phyloP scores from a whole-genome alignment of 1,140 invertebrate species.

The Notospermus geniculatus region DNA sequence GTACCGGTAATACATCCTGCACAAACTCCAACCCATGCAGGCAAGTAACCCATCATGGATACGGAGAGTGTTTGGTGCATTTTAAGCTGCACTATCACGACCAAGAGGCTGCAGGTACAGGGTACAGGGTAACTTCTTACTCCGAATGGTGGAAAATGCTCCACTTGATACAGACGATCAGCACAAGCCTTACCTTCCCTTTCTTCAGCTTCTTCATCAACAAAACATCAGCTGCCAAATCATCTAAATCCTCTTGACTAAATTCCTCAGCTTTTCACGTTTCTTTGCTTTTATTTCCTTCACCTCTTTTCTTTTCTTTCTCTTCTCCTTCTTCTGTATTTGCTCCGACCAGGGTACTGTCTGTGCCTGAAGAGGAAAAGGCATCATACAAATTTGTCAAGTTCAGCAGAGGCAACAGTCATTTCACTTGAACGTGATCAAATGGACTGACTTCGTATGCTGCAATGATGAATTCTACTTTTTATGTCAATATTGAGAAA shows the following conservation, averaged over 20 bases:
- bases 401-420: too few relatives aligned
- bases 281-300: constrained; percentile 52
- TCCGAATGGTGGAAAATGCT: neutral
- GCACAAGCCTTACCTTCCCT: constrained; percentile 64
- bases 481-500: neutral
- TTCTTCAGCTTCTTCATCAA: constrained; percentile 87
- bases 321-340: constrained; percentile 72
- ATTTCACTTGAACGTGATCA: too few relatives aligned
- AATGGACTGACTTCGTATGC: too few relatives aligned
- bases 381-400: neutral
- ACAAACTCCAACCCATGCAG: too few relatives aligned
- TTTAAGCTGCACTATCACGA: too few relatives aligned
- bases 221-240: constrained; percentile 77
- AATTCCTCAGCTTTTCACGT: constrained; percentile 25
- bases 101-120: too few relatives aligned
- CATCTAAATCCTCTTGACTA: constrained; percentile 72
- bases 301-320: constrained; percentile 63
- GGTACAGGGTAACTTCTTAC: neutral
- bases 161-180: neutral
- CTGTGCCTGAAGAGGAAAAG: constrained; percentile 38
- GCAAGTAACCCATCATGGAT: too few relatives aligned
- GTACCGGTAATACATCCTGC: too few relatives aligned
- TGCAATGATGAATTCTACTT: neutral
- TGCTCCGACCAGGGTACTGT: constrained; percentile 77
- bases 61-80: too few relatives aligned